A percentile compares a stretch with the other conserved stretches of the same genome.
Evolutionary conservation across 2,113 vertebrate genomes (phyloP).

Genomic region (Ciconia stormi): DNA sequence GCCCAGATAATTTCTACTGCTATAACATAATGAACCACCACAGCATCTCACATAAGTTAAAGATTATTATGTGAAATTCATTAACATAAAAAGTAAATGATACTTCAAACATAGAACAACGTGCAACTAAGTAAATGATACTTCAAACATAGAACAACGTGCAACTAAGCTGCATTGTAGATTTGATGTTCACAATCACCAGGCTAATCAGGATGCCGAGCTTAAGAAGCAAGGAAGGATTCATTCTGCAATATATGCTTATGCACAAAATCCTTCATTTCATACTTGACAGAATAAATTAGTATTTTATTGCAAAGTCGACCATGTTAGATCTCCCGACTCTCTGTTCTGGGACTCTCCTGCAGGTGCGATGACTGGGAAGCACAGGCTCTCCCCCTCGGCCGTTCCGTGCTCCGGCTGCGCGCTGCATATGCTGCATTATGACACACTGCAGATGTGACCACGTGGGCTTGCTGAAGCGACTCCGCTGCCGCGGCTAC

Average conservation of each 20-base stretch:
- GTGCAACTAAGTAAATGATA: neutral
- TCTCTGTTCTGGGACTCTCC: neutral
- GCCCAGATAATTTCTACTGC: neutral
- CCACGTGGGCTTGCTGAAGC: neutral
- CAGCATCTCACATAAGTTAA: neutral
- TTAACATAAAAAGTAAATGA: neutral
- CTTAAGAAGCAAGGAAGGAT: neutral
- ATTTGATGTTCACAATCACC: neutral
- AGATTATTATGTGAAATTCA: neutral
- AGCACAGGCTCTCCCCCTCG: neutral
- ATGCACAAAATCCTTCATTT: neutral
- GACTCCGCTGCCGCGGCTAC: neutral
- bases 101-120: neutral
- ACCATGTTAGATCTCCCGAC: accelerated
- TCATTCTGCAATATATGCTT: accelerated
- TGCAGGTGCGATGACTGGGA: neutral
- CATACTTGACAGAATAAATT: neutral
- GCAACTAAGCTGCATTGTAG: neutral
- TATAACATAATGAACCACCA: neutral
- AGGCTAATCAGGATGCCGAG: neutral
- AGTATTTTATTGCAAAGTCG: accelerated
- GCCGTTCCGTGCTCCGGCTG: neutral
- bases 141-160: neutral
- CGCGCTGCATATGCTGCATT: neutral
- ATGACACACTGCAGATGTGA: conserved; percentile 45